phyloP scores from a whole-genome alignment of 2,888 invertebrate species.

The Standfussiana lucernea region DNA sequence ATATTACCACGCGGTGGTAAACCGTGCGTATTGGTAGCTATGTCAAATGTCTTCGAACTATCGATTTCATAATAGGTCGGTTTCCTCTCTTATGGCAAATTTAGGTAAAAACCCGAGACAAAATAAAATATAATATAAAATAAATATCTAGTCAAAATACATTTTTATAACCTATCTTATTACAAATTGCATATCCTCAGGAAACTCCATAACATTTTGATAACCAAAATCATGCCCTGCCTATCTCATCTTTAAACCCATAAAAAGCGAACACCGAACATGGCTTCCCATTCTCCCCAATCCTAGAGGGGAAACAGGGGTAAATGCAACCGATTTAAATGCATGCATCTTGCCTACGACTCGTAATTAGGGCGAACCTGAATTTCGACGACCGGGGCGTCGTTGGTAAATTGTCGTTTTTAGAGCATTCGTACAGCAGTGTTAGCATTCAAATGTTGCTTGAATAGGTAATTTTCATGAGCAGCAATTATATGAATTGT shows the following conservation, averaged over 20 bases:
- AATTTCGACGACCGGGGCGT: slow-evolving; percentile 36
- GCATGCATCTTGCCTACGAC: slow-evolving; percentile 75
- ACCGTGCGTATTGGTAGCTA: too few relatives aligned
- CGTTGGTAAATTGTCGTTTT: slow-evolving; percentile 47
- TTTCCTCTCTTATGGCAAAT: too few relatives aligned
- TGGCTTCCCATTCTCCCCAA: slow-evolving; percentile 34
- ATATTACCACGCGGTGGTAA: too few relatives aligned
- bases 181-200: slow-evolving; percentile 26
- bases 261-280: slow-evolving; percentile 38
- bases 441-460: slow-evolving; percentile 54
- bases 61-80: too few relatives aligned
- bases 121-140: background rate
- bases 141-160: background rate
- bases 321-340: slow-evolving; percentile 80
- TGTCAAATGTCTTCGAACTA: too few relatives aligned
- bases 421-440: slow-evolving; percentile 29
- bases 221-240: slow-evolving; percentile 27
- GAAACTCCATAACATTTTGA: slow-evolving; percentile 26
- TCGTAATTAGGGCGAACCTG: slow-evolving; percentile 65
- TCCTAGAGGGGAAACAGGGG: slow-evolving; percentile 63
- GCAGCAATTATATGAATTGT: slow-evolving; percentile 15
- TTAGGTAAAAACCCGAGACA: too few relatives aligned
- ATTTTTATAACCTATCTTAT: slow-evolving; percentile 12
- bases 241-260: slow-evolving; percentile 23
- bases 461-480: slow-evolving; percentile 44